Conservation (phyloP, 2,888 invertebrate species). For the Metacarcinus magister region DNA sequence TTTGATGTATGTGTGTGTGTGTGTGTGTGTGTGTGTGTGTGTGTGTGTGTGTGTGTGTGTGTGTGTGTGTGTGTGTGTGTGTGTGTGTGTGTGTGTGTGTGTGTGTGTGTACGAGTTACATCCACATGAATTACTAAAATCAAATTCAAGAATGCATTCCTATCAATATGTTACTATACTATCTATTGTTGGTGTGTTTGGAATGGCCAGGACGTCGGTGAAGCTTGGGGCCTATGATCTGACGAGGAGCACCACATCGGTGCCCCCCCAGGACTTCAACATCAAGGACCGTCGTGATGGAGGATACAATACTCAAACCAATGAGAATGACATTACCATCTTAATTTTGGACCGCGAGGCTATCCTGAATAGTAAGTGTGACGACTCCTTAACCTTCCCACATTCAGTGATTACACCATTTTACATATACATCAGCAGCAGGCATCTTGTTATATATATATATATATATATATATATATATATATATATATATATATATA, state of each 20-base stretch:
- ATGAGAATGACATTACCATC: background rate
- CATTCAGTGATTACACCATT: no score
- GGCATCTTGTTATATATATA: no score
- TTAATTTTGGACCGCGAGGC: background rate
- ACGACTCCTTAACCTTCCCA: no score
- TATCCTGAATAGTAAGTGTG: background rate
- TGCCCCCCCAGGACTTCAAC: background rate
- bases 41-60: conserved; percentile 39
- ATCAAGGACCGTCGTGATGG: background rate
- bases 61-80: conserved; percentile 53
- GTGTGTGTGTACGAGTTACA: no score
- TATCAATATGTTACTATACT: no score
- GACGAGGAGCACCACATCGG: background rate
- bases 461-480: no score
- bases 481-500: no score
- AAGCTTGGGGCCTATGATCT: background rate
- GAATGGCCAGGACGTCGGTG: background rate
- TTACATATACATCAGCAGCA: no score
- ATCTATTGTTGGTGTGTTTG: no score
- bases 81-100: background rate
- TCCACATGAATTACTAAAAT: no score
- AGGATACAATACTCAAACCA: background rate
- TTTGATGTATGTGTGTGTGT: background rate
- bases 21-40: background rate
- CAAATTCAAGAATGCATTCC: no score